Evolutionary conservation across 2,888 invertebrate species (phyloP), one percentile per base, ranked within the genome.

Genomic region (Melipona beecheii): DNA sequence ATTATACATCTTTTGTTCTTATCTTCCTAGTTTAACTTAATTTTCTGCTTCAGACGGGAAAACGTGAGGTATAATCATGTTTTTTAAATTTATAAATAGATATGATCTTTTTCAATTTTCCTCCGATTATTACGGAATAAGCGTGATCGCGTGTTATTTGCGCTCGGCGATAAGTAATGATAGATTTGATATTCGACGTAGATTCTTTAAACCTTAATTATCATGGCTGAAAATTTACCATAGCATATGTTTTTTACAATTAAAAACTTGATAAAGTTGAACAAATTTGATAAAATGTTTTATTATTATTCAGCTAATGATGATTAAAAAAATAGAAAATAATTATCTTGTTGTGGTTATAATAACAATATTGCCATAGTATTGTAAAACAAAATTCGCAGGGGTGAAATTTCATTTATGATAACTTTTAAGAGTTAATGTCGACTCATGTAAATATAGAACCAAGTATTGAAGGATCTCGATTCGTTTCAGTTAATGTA

Each of bases 401-500:
- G 5, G n/a, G n/a, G n/a, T 56, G 5, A 15, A 56, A n/a, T 56
- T 56, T n/a, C n/a, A n/a, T 4, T 56, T n/a, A 1, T 56, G n/a
- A n/a, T 15, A 5, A n/a, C 5, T n/a, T n/a, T 56, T 5, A n/a
- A n/a, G 15, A 5, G 5, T 64, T 17, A 19, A 49, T 24, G 6
- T 27, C 21, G 64, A 64, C 4, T 36, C 64, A 21, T 36, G 4
- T 21, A 54, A 58, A 24, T 58, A 24, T 13, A 17, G 31, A 43
- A 24, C 13, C 15, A 15, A 13, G 9, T 54, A 52, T 66, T 5
- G 19, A 56, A 56, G 73, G 31, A 62, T 76, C 36, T 50, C 60
- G 58, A 36, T 68, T 71, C 72, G 56, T 66, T 72, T 71, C 50
- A 76, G 36, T 9, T 36, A 36, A 36, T 36, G 36, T 36, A 36